phyloP scores from a whole-genome alignment of 1,140 invertebrate species.

The Bombyx mandarina region DNA sequence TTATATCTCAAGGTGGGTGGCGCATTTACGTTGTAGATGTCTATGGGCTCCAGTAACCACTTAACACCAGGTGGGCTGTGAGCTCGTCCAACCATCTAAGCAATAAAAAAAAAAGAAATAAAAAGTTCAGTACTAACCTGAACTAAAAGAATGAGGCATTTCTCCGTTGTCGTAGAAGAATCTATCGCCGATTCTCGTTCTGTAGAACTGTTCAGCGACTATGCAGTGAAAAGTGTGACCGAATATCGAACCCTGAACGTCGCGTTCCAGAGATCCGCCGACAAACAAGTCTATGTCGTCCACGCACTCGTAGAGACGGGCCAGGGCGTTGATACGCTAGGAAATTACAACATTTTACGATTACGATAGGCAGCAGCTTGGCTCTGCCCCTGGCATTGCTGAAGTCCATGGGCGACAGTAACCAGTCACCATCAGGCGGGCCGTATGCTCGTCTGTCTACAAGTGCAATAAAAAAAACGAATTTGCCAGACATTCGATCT shows the following conservation, averaged over 20 bases:
- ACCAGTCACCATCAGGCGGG: too few species aligned
- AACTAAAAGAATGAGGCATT: constrained; percentile 77
- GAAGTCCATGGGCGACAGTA: too few species aligned
- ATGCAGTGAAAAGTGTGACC: constrained; percentile 96
- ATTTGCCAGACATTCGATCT: too few species aligned
- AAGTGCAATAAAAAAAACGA: too few species aligned
- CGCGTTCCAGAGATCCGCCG: constrained; percentile 84
- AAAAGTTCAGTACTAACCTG: constrained; percentile 68
- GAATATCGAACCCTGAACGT: constrained; percentile 81
- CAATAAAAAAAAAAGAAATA: constrained; percentile 1
- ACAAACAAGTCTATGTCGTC: constrained; percentile 93
- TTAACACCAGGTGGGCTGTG: too few species aligned
- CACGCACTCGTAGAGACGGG: constrained; percentile 77
- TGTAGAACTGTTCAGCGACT: constrained; percentile 88
- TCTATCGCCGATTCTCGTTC: constrained; percentile 85
- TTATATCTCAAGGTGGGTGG: too few species aligned
- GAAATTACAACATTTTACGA: background rate
- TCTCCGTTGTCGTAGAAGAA: constrained; percentile 86
- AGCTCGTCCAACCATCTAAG: too few species aligned
- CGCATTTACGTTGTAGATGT: too few species aligned
- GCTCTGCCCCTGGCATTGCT: too few species aligned
- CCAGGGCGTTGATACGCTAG: constrained; percentile 78
- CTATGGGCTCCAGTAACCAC: too few species aligned
- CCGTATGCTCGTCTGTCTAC: too few species aligned
- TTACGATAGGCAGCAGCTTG: too few species aligned